Conservation (phyloP, 2,113 vertebrate genomes). For the Crotalus tigris region DNA sequence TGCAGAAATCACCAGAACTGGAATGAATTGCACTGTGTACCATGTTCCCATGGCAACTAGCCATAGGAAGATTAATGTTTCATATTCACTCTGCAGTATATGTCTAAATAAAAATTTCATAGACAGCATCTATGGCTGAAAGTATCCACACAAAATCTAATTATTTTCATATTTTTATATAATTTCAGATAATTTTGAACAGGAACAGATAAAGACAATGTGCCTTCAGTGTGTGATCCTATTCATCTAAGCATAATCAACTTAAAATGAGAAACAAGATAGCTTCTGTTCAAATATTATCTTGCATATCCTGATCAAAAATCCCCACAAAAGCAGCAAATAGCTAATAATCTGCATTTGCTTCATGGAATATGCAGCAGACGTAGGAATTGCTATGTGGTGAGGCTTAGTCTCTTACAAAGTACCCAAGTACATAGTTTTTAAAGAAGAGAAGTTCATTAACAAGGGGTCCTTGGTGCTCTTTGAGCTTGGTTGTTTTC, state of each 20-base stretch:
- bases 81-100: slow-evolving; percentile 76
- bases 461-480: neutral
- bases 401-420: neutral
- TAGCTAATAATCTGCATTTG: neutral
- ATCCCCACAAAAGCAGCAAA: neutral
- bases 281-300: slow-evolving; percentile 25
- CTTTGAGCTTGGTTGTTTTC: neutral
- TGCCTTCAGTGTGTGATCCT: slow-evolving; percentile 52
- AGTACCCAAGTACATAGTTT: neutral
- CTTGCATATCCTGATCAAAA: slow-evolving; percentile 5
- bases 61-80: slow-evolving; percentile 77
- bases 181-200: slow-evolving; percentile 74
- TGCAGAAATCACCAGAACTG: slow-evolving; percentile 77
- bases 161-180: slow-evolving; percentile 76
- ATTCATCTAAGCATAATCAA: slow-evolving; percentile 52
- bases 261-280: slow-evolving; percentile 21
- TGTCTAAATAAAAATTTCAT: slow-evolving; percentile 85
- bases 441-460: neutral
- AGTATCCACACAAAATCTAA: slow-evolving; percentile 66
- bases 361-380: neutral
- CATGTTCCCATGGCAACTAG: slow-evolving; percentile 82
- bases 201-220: slow-evolving; percentile 54
- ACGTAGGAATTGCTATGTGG: neutral
- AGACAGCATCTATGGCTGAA: slow-evolving; percentile 73
- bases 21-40: slow-evolving; percentile 82